phyloP scores from a whole-genome alignment of 2,888 invertebrate species.

The Lycophotia porphyrea region DNA sequence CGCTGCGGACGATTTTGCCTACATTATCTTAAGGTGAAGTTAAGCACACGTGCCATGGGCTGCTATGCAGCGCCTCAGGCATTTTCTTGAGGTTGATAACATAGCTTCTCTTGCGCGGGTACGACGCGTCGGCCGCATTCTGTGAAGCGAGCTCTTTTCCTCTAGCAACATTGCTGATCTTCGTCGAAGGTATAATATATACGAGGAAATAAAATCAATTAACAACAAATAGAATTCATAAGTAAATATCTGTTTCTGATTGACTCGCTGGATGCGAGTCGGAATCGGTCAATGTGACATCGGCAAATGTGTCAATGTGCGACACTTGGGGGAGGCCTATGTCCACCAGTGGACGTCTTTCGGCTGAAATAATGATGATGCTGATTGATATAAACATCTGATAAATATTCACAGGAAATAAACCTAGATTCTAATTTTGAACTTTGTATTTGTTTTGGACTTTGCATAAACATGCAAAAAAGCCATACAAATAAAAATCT shows the following conservation, averaged over 20 bases:
- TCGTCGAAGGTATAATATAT: neutral
- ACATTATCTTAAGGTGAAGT: neutral
- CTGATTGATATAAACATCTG: neutral
- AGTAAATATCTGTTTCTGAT: too few species aligned
- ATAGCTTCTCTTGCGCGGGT: neutral
- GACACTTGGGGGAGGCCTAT: too few species aligned
- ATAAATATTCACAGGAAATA: neutral
- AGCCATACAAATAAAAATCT: neutral
- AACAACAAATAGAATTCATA: too few species aligned
- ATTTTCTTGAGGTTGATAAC: neutral
- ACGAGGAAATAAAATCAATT: neutral
- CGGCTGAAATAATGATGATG: too few species aligned
- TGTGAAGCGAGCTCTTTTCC: neutral
- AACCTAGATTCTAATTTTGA: neutral
- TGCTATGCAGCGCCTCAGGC: neutral
- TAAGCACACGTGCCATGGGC: neutral
- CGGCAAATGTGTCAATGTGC: too few species aligned
- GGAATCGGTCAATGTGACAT: too few species aligned
- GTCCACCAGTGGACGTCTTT: too few species aligned
- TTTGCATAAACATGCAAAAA: neutral
- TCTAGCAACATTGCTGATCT: neutral
- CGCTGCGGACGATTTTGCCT: neutral
- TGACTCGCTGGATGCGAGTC: too few species aligned
- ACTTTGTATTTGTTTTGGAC: neutral
- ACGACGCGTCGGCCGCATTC: neutral